A percentile compares a stretch with the other conserved stretches of the same genome.
Conservation (phyloP, 1,140 invertebrate species). For the Pteromalus puparum region DNA sequence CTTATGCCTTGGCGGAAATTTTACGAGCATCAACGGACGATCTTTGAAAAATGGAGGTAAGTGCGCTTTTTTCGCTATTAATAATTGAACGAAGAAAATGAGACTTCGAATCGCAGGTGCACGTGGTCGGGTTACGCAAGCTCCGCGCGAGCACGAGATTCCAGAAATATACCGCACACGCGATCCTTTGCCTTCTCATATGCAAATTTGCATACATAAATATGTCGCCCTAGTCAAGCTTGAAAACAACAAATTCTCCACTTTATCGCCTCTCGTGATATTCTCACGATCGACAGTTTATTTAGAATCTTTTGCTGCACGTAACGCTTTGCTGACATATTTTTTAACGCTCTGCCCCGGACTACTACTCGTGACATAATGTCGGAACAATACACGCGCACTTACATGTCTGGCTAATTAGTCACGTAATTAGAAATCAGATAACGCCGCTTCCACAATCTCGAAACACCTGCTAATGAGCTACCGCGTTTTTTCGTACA, state of each 20-base stretch:
- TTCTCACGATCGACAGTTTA: not conserved
- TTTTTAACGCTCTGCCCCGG: not conserved
- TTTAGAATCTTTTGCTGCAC: not conserved
- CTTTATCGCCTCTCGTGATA: not conserved
- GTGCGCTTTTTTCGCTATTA: not conserved
- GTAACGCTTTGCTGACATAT: not conserved
- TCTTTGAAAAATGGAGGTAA: constrained; percentile 30
- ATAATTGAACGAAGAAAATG: not conserved
- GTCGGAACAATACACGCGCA: not conserved
- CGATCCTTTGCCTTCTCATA: not conserved
- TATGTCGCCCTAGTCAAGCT: not conserved
- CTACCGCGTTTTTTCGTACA: no score
- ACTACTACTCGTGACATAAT: not conserved
- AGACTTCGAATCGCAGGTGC: not conserved
- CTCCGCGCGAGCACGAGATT: not conserved
- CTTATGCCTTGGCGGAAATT: not conserved
- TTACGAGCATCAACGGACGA: not conserved
- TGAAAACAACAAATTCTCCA: not conserved
- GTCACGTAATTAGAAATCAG: constrained; percentile 10
- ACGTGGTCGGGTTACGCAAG: not conserved
- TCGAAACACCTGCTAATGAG: not conserved
- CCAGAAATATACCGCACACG: not conserved
- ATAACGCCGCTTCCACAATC: not conserved
- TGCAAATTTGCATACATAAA: not conserved
- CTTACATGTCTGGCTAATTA: not conserved